Conservation (phyloP, 2,113 vertebrate species). For the Fulica atra region DNA sequence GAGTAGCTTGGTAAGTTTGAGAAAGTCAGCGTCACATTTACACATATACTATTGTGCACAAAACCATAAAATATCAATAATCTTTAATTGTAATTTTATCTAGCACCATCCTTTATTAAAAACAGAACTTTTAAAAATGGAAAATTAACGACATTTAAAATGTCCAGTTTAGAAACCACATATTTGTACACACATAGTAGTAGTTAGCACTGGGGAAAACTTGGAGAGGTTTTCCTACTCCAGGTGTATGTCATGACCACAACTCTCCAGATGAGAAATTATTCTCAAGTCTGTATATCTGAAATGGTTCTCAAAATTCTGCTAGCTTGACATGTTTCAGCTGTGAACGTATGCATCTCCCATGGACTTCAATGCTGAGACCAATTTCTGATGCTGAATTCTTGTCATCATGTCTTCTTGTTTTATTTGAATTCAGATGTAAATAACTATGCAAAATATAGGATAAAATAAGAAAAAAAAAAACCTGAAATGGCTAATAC, state of each 20-base stretch:
- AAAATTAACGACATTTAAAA: neutral
- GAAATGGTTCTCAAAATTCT: neutral
- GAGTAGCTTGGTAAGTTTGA: neutral
- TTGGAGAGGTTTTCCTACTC: neutral
- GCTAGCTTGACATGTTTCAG: neutral
- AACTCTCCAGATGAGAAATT: neutral
- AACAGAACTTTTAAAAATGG: fast-evolving
- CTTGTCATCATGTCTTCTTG: neutral
- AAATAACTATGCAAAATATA: neutral
- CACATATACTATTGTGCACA: neutral
- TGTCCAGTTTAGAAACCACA: neutral
- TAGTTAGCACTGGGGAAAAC: neutral
- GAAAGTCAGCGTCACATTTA: neutral
- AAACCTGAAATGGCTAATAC: neutral
- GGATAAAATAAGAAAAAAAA: neutral
- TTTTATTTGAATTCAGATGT: neutral
- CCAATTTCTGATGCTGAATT: neutral
- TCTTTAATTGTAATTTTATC: neutral
- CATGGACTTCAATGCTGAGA: neutral
- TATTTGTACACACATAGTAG: neutral
- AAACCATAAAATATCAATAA: neutral
- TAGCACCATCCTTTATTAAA: neutral
- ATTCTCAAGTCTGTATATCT: neutral
- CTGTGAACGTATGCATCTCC: neutral
- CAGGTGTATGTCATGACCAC: neutral